Evolutionary conservation across 2,888 invertebrate genomes (phyloP).

Genomic region (Stenurella melanura): DNA sequence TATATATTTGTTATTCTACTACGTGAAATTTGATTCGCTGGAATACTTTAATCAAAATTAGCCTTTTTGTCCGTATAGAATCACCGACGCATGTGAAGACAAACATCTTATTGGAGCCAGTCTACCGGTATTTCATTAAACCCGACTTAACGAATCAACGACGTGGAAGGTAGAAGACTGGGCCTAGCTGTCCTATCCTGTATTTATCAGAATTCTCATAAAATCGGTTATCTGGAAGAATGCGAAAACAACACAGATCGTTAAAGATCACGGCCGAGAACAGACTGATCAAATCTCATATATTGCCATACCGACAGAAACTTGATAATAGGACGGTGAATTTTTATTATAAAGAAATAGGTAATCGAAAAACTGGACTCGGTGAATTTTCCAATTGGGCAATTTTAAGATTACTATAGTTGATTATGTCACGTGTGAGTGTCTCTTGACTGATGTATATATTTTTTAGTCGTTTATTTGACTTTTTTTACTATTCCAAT

Average conservation of each 20-base stretch:
- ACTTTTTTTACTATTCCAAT: too few species aligned
- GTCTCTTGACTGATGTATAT: too few species aligned
- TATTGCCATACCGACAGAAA: not conserved
- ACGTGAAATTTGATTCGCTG: not conserved
- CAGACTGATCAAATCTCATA: not conserved
- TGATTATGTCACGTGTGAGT: too few species aligned
- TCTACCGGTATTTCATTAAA: not conserved
- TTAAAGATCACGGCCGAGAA: not conserved
- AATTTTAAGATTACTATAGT: too few species aligned
- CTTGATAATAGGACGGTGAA: not conserved
- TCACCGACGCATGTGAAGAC: not conserved
- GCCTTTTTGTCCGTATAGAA: not conserved
- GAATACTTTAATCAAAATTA: not conserved
- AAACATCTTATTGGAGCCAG: not conserved
- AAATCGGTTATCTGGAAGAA: not conserved
- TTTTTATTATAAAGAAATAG: not conserved
- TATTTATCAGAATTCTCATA: not conserved
- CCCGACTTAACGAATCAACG: not conserved
- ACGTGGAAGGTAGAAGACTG: not conserved
- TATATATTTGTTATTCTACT: not conserved
- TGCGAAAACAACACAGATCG: not conserved
- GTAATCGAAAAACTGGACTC: not conserved
- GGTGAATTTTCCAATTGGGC: not conserved
- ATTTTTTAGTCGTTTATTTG: too few species aligned
- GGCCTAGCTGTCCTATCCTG: not conserved